These are phyloP conservation scores for Buteo buteo DNA, from an alignment of 2,113 vertebrate species.

Conservation along the genomic window DNA sequence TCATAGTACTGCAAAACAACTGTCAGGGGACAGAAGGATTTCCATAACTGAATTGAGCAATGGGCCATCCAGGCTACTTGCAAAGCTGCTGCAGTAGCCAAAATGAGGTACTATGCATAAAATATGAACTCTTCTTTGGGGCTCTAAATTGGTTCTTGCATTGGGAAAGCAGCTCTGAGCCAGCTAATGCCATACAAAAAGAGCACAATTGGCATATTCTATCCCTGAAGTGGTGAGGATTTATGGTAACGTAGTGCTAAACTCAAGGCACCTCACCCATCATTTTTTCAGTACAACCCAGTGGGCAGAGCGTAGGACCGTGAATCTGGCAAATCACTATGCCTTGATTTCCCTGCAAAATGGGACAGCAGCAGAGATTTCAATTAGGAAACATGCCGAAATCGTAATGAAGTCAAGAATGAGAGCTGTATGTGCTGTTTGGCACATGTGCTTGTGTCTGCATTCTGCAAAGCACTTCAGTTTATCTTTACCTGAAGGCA, in stretches of 20 bases:
- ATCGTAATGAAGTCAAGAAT: background rate
- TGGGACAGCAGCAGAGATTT: background rate
- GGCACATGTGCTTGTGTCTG: background rate
- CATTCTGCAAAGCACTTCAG: background rate
- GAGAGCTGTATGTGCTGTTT: background rate
- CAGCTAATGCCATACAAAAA: background rate
- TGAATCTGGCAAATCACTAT: background rate
- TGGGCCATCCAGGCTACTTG: background rate
- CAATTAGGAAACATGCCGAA: background rate
- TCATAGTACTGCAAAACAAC: background rate
- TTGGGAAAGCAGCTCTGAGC: background rate
- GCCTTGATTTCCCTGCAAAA: conserved; percentile 11
- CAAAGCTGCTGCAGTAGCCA: background rate
- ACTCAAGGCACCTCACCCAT: background rate
- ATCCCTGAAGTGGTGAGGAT: background rate
- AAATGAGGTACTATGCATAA: background rate
- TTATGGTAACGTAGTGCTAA: background rate
- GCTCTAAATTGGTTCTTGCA: background rate
- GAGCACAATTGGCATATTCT: background rate
- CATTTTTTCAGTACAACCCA: background rate
- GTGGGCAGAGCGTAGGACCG: background rate
- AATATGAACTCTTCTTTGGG: background rate
- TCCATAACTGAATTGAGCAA: conserved; percentile 19
- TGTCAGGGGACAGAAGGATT: conserved; percentile 13
- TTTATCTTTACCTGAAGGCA: background rate